Percentiles rank a stretch among this genome's conserved stretches.
Evolutionary conservation across 2,797 vertebrate species (phyloP).

Genomic region (Microtus obscurus): DNA sequence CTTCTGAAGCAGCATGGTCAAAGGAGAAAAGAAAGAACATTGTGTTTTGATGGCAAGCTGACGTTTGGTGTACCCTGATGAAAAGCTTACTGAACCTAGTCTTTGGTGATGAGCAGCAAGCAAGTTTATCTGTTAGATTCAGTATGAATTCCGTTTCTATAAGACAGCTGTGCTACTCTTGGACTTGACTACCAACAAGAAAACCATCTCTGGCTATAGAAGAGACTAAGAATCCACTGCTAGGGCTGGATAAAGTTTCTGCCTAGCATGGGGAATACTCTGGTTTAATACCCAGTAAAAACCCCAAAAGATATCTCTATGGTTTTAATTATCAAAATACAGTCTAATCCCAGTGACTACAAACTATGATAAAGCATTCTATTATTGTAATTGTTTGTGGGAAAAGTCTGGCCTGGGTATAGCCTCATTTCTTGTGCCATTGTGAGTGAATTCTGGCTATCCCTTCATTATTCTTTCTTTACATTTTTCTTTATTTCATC

Average conservation of each 20-base stretch:
- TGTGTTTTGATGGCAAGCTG: neutral
- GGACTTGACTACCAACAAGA: neutral
- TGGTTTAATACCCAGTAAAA: neutral
- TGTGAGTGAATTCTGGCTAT: neutral
- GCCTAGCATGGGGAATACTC: neutral
- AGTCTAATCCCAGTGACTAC: neutral
- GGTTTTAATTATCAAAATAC: neutral
- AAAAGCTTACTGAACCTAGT: neutral
- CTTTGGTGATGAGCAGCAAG: neutral
- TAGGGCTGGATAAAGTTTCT: neutral
- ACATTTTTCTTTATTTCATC: neutral
- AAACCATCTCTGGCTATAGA: neutral
- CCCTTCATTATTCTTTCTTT: neutral
- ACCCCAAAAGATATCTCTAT: neutral
- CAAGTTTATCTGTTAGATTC: neutral
- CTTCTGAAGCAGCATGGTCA: neutral
- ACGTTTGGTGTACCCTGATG: slow-evolving; percentile 46
- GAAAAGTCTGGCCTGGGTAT: neutral
- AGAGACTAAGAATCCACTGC: neutral
- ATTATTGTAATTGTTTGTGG: neutral
- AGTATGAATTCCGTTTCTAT: neutral
- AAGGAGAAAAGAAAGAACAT: neutral
- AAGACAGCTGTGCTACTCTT: neutral
- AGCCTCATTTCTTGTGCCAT: neutral
- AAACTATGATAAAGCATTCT: neutral